These are phyloP conservation scores for Medauroidea extradentata DNA, from an alignment of 1,140 invertebrate genomes.

Conservation along the genomic window DNA sequence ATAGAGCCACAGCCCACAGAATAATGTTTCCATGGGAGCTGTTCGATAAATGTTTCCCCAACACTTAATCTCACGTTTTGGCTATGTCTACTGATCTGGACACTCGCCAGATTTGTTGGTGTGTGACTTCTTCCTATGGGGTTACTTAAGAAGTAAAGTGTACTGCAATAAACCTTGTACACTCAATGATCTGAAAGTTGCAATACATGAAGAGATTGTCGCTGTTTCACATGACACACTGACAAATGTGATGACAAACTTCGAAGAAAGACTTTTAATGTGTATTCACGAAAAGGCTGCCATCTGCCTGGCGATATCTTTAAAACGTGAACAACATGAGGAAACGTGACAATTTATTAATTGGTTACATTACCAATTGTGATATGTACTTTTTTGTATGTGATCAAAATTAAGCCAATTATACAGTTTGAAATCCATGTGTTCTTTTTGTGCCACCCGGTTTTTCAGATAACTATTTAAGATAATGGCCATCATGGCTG, in stretches of 20 bases:
- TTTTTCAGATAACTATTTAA: too few relatives aligned
- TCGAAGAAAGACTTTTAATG: conserved; percentile 5
- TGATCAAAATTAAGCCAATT: not conserved
- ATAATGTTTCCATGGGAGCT: not conserved
- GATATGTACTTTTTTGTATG: not conserved
- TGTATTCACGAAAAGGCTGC: not conserved
- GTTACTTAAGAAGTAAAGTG: not conserved
- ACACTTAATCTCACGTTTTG: conserved; percentile 2
- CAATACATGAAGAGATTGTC: not conserved
- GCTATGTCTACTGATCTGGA: conserved; percentile 20
- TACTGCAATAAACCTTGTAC: not conserved
- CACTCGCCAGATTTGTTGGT: conserved; percentile 23
- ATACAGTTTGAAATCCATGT: not conserved
- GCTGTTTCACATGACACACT: not conserved
- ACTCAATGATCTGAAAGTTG: conserved; percentile 1
- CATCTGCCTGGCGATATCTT: too few relatives aligned
- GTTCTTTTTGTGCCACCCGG: conserved; percentile 1
- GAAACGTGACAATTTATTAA: too few relatives aligned
- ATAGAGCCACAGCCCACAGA: not conserved
- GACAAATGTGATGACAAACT: not conserved
- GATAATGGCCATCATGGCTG: too few relatives aligned
- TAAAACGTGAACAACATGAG: too few relatives aligned
- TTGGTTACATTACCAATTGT: not conserved
- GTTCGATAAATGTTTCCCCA: conserved; percentile 1
- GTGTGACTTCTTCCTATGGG: too few relatives aligned